Base-by-base conservation (phyloP, 1,140 invertebrate genomes). In the Laodelphax striatellus region DNA sequence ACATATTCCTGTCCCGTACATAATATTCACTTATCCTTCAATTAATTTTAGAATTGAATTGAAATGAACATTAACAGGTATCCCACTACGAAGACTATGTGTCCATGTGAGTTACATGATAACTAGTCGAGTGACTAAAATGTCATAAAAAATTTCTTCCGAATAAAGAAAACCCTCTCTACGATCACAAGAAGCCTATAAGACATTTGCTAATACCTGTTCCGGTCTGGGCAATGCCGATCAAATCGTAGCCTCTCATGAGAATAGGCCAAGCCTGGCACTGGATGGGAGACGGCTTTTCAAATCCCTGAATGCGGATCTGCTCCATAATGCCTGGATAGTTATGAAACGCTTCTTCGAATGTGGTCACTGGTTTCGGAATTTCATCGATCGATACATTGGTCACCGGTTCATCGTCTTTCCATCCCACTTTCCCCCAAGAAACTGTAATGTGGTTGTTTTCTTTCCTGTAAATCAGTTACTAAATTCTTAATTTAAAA, bases 211-310 rank as follows among this genome's bases (percentile, higher is more conserved):
- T 28, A 28, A 9, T 88, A 65, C 92, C 93, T 31, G 93, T 94
- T 60, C 90, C 90, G 24, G 90, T 93, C 75, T 95, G 93, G 0
- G 94, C 92, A 62, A 97, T 95, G 14, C 93, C 93, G 73, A 95
- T 95, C 66, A 94, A 73, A 74, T 95, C 92, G 67, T 85, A 79
- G 0, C 92, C 93, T 67, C 82, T 83, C 6, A 96, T 69, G 0
- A 94, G 73, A 63, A 94, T 77, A 14, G 93, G 93, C 93, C 92
- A 96, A 0, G 88, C 85, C 74, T 95, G 92, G 63, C 81, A 79
- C 68, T 91, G 94, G 70, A 98, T 97, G 2, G 94, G 94, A 13
- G 92, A 92, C 1, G 94, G 94, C 61, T 78, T 76, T 56, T 76
- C 71, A 73, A 97, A 97, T 0, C 83, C 84, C 70, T 91, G 85